Evolutionary conservation across 2,797 vertebrate genomes (phyloP), one percentile per base, ranked within the genome.

Genomic region (Orestias chungarensis): DNA sequence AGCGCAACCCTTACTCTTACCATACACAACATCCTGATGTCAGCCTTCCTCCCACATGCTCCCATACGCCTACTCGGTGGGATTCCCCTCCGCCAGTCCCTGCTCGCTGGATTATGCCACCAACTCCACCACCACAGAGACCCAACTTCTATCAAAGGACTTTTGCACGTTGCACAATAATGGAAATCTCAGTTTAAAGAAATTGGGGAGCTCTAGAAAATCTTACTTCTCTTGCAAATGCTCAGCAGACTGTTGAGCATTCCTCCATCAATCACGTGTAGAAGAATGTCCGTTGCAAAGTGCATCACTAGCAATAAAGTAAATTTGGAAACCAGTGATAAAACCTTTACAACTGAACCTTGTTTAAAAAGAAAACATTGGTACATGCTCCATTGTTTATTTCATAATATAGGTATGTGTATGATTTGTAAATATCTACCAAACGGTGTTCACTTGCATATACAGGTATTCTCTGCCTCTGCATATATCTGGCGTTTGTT

Each of bases 151-250:
- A 88, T 90, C 91, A 93, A 85, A 90, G 92, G 83, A 91, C 91
- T 18, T 92, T 94, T 82, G 92, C 91, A 84, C 91, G 90, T 42
- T 94, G 93, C 89, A 94, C 93, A 70, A 89, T 94, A 77, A 94
- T 94, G 93, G 93, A 93, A 88, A 93, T 94, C 89, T 92, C 93
- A 62, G 93, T 94, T 85, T 94, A 92, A 87, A 74, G 66, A 75
- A 81, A 69, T 38, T 46, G 29, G 31, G 40, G 25, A 68, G 35
- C 25, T 68, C 6, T 64, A 42, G 62, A 25, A 73, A 70, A 71
- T 49, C 1, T 35, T 25, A 42, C 50, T 52, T 25, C 61, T 50
- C 31, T 65, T 64, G 68, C 27, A 66, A 49, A 71, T 47, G 65
- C 61, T 78, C 44, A 68, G 47, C 64, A 38, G 64, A 75, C 46